A percentile compares a stretch with the other conserved stretches of the same genome.
These are phyloP conservation scores for Acleris literana DNA, from an alignment of 2,888 invertebrate genomes.

Conservation along the genomic window DNA sequence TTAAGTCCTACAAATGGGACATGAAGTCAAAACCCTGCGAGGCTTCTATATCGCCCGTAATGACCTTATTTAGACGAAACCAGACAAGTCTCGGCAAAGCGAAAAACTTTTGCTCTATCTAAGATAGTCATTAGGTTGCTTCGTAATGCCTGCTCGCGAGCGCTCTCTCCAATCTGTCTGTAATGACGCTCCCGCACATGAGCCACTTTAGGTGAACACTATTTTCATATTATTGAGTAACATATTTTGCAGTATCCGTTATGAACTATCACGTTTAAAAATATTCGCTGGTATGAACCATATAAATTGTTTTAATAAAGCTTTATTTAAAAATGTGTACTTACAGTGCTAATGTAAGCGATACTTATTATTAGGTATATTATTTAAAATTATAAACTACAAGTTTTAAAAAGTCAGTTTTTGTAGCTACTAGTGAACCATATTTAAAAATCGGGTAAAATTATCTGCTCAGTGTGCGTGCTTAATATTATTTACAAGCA, in stretches of 20 bases:
- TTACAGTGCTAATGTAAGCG: too few species aligned
- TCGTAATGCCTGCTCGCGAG: slow-evolving; percentile 51
- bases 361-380: too few species aligned
- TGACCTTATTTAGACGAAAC: slow-evolving; percentile 70
- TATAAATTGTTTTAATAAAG: too few species aligned
- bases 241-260: neutral
- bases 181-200: slow-evolving; percentile 27
- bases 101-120: slow-evolving; percentile 68
- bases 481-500: too few species aligned
- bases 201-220: neutral
- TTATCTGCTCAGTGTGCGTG: too few species aligned
- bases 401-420: too few species aligned
- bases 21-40: slow-evolving; percentile 24
- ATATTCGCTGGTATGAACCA: too few species aligned
- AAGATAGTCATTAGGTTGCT: slow-evolving; percentile 67
- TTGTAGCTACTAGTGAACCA: too few species aligned
- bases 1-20: slow-evolving; percentile 24
- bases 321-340: too few species aligned
- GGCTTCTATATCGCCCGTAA: slow-evolving; percentile 49
- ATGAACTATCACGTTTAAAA: too few species aligned
- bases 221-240: slow-evolving; percentile 2
- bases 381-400: too few species aligned
- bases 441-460: too few species aligned
- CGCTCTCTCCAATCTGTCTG: slow-evolving; percentile 49
- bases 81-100: slow-evolving; percentile 53